Percentiles rank a stretch among this genome's conserved stretches.
These are phyloP conservation scores for Rhogogaster chlorosoma DNA, from an alignment of 2,888 invertebrate genomes.

Conservation along the genomic window DNA sequence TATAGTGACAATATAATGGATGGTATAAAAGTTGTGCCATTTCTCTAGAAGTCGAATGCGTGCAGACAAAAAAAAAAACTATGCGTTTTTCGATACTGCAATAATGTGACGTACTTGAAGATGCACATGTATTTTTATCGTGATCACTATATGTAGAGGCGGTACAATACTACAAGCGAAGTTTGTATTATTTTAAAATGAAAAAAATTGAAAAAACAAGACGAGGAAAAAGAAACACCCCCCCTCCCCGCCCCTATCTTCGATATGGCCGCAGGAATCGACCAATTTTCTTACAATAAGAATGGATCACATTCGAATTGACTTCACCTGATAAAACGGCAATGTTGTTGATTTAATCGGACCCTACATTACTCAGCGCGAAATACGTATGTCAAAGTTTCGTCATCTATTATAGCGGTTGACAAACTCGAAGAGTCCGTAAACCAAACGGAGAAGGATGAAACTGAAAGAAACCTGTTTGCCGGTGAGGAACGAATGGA, in stretches of 20 bases:
- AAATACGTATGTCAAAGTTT: not conserved
- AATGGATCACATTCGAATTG: not conserved
- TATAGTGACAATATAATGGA: not conserved
- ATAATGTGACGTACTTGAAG: too few relatives aligned
- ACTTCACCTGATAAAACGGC: not conserved
- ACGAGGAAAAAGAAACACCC: too few relatives aligned
- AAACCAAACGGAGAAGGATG: not conserved
- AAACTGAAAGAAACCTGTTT: constrained; percentile 25
- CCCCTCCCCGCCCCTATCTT: too few relatives aligned
- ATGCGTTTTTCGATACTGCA: too few relatives aligned
- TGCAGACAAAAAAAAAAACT: not conserved
- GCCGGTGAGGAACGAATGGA: not conserved
- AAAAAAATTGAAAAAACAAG: not conserved
- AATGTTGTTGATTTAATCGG: not conserved
- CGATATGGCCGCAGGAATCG: too few relatives aligned
- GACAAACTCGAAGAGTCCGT: constrained; percentile 1
- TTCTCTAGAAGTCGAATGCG: too few relatives aligned
- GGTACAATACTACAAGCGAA: not conserved
- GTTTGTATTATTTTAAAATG: not conserved
- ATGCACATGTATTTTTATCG: not conserved
- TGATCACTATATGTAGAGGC: not conserved
- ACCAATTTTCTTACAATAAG: not conserved
- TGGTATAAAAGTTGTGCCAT: not conserved
- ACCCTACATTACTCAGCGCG: not conserved
- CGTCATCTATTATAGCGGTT: constrained; percentile 16